phyloP scores from a whole-genome alignment of 2,888 invertebrate genomes.

The Drosophila quasianomalipes region DNA sequence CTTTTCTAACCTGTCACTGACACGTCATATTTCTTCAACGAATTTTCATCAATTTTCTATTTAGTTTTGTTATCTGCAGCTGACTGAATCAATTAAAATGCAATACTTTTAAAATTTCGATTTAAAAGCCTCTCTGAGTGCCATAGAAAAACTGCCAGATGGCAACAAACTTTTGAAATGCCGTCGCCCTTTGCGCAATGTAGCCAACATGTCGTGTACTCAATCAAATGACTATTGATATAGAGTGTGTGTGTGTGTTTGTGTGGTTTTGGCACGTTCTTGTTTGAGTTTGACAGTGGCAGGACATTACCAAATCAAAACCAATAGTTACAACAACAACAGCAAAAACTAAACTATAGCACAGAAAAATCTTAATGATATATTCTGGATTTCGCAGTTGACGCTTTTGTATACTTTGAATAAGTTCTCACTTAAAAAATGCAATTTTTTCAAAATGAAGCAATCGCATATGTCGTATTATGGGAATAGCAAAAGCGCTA shows the following conservation, averaged over 20 bases:
- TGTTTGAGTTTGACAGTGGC: constrained; percentile 5
- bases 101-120: constrained; percentile 5
- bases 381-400: not conserved
- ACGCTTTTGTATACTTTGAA: not conserved
- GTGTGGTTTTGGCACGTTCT: constrained; percentile 4
- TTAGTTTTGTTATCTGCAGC: not conserved
- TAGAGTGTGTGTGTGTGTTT: constrained; percentile 5
- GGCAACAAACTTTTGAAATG: constrained; percentile 28
- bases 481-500: not conserved
- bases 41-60: not conserved
- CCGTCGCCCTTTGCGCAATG: not conserved
- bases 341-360: not conserved
- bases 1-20: not conserved
- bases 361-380: not conserved
- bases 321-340: constrained; percentile 11
- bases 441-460: not conserved
- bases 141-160: constrained; percentile 23
- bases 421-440: not conserved
- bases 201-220: constrained; percentile 40
- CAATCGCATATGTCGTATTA: not conserved
- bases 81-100: constrained; percentile 11
- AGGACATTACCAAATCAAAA: constrained; percentile 26
- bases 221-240: constrained; percentile 15
- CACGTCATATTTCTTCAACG: not conserved
- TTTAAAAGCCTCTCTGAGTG: not conserved